Percentiles rank a stretch among this genome's conserved stretches.
Conservation (phyloP, 2,888 invertebrate genomes). For the Resseliella maxima region DNA sequence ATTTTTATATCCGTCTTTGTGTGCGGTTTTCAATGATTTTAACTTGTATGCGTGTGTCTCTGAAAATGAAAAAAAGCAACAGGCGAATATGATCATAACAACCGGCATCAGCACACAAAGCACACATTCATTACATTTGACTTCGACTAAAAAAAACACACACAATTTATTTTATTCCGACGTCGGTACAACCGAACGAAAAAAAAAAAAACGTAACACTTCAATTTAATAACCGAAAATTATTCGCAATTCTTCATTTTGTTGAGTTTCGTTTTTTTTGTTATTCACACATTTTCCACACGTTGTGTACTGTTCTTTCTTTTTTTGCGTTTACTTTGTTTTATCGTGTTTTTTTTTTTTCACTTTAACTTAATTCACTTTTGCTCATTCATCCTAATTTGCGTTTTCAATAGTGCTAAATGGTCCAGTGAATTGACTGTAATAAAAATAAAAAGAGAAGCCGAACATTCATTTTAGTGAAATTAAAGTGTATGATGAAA, state of each 20-base stretch:
- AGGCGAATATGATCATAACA: slow-evolving; percentile 55
- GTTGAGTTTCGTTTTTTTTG: background rate
- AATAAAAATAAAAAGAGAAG: background rate
- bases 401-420: background rate
- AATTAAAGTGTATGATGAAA: background rate
- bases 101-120: slow-evolving; percentile 55
- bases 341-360: background rate
- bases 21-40: background rate
- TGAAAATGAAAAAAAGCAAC: slow-evolving; percentile 54
- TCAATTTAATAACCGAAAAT: slow-evolving; percentile 35
- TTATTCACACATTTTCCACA: slow-evolving; percentile 22
- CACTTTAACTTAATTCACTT: background rate
- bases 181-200: background rate
- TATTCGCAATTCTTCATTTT: background rate
- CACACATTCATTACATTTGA: slow-evolving; percentile 47
- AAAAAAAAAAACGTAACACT: background rate
- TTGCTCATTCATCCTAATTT: background rate
- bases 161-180: slow-evolving; percentile 10
- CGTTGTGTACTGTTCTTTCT: background rate
- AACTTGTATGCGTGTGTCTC: background rate
- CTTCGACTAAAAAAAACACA: slow-evolving; percentile 47
- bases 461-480: background rate
- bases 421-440: slow-evolving; percentile 12
- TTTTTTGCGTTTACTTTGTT: background rate
- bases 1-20: background rate